Evolutionary conservation across 2,113 vertebrate species (phyloP).

Genomic region (Myotis yumanensis): DNA sequence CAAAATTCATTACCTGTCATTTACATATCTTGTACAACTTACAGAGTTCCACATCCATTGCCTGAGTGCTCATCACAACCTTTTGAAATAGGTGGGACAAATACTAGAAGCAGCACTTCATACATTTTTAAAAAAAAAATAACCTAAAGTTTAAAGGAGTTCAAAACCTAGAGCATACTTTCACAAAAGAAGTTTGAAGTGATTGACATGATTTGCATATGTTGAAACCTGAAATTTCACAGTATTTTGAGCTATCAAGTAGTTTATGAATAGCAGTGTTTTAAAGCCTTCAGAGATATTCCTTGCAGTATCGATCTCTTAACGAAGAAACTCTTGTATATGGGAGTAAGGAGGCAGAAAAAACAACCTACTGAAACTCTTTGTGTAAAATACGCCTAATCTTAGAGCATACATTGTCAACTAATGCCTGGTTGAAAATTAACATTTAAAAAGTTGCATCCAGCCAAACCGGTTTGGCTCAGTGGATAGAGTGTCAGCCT

Average conservation of each 20-base stretch:
- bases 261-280: slow-evolving; percentile 5
- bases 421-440: neutral
- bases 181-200: slow-evolving; percentile 15
- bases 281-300: slow-evolving; percentile 22
- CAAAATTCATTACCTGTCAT: slow-evolving; percentile 39
- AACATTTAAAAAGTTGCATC: slow-evolving; percentile 9
- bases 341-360: neutral
- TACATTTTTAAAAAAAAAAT: neutral
- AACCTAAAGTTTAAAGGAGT: neutral
- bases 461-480: neutral
- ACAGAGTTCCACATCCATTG: neutral
- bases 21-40: slow-evolving; percentile 45
- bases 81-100: neutral
- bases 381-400: slow-evolving; percentile 1
- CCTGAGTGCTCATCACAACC: neutral
- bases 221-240: slow-evolving; percentile 7
- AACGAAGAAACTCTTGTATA: slow-evolving; percentile 47
- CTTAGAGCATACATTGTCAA: neutral
- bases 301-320: neutral
- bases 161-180: neutral
- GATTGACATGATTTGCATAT: neutral
- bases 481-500: too few relatives aligned
- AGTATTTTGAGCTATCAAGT: neutral
- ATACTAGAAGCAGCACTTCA: neutral
- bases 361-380: slow-evolving; percentile 7